Conservation (phyloP, 2,797 vertebrate genomes). For the Lemur catta region DNA sequence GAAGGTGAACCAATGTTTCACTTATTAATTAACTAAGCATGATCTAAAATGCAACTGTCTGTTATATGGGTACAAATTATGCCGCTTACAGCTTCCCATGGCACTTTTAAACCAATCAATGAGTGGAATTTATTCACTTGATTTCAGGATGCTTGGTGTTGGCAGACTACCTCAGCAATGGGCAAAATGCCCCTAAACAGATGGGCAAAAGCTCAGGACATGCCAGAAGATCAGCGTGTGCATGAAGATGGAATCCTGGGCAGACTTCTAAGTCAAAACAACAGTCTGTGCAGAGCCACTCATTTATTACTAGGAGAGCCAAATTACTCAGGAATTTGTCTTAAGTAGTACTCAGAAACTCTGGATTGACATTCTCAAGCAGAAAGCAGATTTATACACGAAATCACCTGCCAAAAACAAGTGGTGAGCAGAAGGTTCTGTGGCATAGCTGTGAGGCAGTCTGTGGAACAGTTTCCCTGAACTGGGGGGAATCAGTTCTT, state of each 20-base stretch:
- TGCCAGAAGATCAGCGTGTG: not conserved
- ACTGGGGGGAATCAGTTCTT: not conserved
- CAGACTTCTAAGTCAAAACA: slow-evolving; percentile 6
- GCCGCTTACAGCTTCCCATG: not conserved
- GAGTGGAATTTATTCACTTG: not conserved
- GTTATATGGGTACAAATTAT: slow-evolving; percentile 34
- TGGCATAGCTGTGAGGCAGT: slow-evolving; percentile 40
- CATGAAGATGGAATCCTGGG: slow-evolving; percentile 26
- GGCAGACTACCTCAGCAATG: slow-evolving; percentile 24
- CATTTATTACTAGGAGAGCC: slow-evolving; percentile 27
- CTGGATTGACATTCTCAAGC: not conserved
- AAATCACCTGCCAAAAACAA: slow-evolving; percentile 28
- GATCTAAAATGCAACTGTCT: slow-evolving; percentile 50
- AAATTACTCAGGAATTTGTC: slow-evolving; percentile 47
- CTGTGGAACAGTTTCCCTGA: not conserved
- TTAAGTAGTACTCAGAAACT: slow-evolving; percentile 2
- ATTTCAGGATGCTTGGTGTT: not conserved
- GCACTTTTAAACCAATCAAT: slow-evolving; percentile 34
- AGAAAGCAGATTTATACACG: slow-evolving; percentile 28
- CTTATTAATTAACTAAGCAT: slow-evolving; percentile 65
- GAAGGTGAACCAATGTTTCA: slow-evolving; percentile 15
- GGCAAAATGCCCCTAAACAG: slow-evolving; percentile 24
- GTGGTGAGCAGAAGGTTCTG: not conserved
- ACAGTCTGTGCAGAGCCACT: slow-evolving; percentile 19
- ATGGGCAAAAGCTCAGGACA: slow-evolving; percentile 29